phyloP scores from a whole-genome alignment of 2,797 vertebrate genomes.

The Bufotes viridis region DNA sequence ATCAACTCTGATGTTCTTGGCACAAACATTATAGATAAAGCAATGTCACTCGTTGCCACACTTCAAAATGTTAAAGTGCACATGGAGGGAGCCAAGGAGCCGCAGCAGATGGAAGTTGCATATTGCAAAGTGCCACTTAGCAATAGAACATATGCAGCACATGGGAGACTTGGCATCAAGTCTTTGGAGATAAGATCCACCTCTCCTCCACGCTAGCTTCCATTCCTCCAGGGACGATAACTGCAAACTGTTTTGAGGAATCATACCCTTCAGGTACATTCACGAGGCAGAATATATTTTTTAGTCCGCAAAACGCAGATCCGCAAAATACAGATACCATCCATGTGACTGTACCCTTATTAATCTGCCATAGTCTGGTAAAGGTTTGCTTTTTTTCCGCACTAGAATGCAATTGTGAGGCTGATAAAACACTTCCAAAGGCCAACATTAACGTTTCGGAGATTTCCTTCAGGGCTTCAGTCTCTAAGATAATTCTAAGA shows the following conservation, averaged over 20 bases:
- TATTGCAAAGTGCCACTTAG: constrained; percentile 72
- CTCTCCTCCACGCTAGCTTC: background rate
- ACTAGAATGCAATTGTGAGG: constrained; percentile 38
- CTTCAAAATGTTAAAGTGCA: constrained; percentile 70
- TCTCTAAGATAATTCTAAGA: constrained; percentile 37
- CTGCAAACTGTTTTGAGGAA: constrained; percentile 21
- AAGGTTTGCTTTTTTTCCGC: constrained; percentile 1
- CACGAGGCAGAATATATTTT: too few relatives aligned
- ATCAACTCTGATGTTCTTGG: constrained; percentile 71
- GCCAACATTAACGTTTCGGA: constrained; percentile 16
- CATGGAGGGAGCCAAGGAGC: constrained; percentile 69
- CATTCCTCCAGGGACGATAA: constrained; percentile 1
- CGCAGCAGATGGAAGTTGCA: constrained; percentile 72
- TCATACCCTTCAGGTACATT: background rate
- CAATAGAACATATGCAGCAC: constrained; percentile 71
- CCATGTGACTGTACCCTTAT: background rate
- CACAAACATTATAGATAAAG: constrained; percentile 65
- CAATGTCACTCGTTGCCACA: constrained; percentile 66
- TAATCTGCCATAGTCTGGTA: constrained; percentile 12
- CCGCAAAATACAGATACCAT: too few relatives aligned
- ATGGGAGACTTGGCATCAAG: constrained; percentile 66
- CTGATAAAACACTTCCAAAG: constrained; percentile 33
- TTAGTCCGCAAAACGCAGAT: too few relatives aligned
- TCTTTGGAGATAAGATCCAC: constrained; percentile 51
- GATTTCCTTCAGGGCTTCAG: constrained; percentile 50